Conservation (phyloP, 2,113 vertebrate genomes). For the Gymnobelideus leadbeateri region DNA sequence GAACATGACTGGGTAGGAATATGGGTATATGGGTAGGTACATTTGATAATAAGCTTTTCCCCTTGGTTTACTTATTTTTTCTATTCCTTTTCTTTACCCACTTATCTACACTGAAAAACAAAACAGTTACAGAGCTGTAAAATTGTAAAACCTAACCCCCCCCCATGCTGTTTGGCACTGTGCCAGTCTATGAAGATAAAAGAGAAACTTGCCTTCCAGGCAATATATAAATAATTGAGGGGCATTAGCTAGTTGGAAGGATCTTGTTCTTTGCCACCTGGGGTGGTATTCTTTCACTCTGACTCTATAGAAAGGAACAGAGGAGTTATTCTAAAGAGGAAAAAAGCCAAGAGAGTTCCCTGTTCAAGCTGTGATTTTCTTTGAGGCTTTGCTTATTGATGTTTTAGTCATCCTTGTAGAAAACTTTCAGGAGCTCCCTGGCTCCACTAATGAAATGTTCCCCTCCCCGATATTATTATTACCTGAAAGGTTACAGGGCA, state of each 20-base stretch:
- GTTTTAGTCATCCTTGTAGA: background rate
- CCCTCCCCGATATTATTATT: no score
- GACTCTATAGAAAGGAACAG: background rate
- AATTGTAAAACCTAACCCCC: background rate
- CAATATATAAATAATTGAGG: background rate
- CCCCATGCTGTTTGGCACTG: background rate
- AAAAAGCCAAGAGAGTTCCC: background rate
- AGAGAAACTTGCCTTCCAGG: background rate
- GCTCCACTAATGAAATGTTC: no score
- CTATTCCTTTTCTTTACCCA: background rate
- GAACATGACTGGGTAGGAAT: background rate
- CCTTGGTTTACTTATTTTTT: background rate
- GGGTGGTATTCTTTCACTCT: background rate
- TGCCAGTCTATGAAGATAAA: background rate
- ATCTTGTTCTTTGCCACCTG: background rate
- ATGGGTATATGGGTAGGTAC: background rate
- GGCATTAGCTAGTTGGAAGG: background rate
- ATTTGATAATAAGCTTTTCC: background rate
- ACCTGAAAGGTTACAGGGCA: no score
- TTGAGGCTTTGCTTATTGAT: background rate
- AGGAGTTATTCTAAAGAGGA: background rate
- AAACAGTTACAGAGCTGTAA: background rate
- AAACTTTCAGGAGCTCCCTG: no score
- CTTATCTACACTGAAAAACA: background rate
- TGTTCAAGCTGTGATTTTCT: background rate